phyloP scores from a whole-genome alignment of 2,113 vertebrate genomes.

The Antechinus stuartii region DNA sequence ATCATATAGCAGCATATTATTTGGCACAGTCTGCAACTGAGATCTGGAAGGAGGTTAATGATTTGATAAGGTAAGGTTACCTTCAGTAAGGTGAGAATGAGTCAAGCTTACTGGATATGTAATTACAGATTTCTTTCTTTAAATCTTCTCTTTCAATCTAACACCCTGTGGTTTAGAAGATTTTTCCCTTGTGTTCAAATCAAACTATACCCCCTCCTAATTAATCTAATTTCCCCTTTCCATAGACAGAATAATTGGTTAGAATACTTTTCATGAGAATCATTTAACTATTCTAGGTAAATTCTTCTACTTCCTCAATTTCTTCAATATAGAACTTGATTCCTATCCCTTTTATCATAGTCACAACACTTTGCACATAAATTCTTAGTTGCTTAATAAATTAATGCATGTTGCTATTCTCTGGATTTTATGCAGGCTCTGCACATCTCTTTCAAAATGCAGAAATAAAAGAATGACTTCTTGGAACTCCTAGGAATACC shows the following conservation, averaged over 20 bases:
- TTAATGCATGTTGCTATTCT: conserved; percentile 23
- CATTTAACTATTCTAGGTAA: neutral
- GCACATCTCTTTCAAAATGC: conserved; percentile 14
- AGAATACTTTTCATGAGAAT: neutral
- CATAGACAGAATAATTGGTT: neutral
- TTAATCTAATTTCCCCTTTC: neutral
- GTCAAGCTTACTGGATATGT: neutral
- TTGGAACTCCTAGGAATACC: neutral
- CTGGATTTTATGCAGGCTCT: conserved; percentile 17
- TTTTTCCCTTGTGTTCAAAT: neutral
- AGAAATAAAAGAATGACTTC: conserved; percentile 2
- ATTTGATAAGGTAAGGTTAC: neutral
- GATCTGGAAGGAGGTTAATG: neutral
- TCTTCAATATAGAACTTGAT: neutral
- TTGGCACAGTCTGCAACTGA: neutral
- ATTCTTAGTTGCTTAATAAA: conserved; percentile 43
- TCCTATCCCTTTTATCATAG: neutral
- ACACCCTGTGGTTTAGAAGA: neutral
- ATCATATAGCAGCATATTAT: neutral
- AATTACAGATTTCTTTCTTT: neutral
- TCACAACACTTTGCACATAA: neutral
- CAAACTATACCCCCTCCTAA: neutral
- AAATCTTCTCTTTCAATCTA: neutral
- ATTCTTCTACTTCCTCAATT: neutral
- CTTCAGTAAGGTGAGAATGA: neutral